Evolutionary conservation across 2,113 vertebrate genomes (phyloP).

Genomic region (Poeciliopsis turrubarensis): DNA sequence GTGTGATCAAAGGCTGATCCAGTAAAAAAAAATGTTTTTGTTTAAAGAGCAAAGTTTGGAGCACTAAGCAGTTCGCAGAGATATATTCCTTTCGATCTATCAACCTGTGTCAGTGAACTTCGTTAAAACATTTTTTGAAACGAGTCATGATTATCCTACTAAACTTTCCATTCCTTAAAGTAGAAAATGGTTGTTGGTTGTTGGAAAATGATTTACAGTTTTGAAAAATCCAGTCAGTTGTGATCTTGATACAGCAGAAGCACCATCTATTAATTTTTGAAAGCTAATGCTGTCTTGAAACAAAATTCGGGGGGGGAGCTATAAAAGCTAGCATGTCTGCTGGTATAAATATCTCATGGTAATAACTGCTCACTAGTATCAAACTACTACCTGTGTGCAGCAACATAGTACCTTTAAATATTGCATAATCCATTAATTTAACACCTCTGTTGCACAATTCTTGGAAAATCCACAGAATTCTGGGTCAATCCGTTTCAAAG

Average conservation of each 20-base stretch:
- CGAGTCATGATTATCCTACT: neutral
- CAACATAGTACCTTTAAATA: conserved; percentile 10
- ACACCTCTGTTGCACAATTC: conserved; percentile 34
- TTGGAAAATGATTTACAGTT: neutral
- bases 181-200: neutral
- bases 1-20: neutral
- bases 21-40: neutral
- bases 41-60: neutral
- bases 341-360: too few relatives aligned
- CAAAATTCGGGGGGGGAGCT: neutral
- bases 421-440: neutral
- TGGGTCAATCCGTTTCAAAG: conserved; percentile 58
- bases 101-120: neutral
- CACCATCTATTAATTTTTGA: neutral
- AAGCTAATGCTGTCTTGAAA: neutral
- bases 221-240: neutral
- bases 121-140: too few relatives aligned
- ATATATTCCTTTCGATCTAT: neutral
- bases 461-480: conserved; percentile 47
- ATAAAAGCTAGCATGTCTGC: neutral
- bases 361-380: conserved; percentile 6
- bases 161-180: neutral
- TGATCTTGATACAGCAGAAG: neutral
- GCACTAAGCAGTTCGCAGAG: neutral
- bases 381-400: conserved; percentile 1